These are phyloP conservation scores for Simalia tracyae DNA, from an alignment of 2,797 vertebrate genomes.

Conservation along the genomic window DNA sequence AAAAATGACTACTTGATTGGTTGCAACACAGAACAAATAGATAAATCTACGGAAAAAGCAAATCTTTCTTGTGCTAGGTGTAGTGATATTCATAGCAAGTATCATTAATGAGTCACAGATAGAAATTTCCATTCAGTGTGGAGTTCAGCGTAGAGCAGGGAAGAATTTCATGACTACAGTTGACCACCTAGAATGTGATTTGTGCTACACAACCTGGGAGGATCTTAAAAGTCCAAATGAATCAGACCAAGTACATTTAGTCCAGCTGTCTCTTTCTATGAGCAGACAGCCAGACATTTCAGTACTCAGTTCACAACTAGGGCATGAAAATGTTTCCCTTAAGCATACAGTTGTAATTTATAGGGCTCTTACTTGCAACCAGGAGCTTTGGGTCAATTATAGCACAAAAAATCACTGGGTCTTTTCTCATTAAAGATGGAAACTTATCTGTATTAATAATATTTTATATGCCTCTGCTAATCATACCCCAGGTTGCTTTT, in stretches of 20 bases:
- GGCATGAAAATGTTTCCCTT: not conserved
- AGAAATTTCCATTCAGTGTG: not conserved
- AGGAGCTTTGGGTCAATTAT: not conserved
- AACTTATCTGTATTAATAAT: not conserved
- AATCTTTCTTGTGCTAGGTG: not conserved
- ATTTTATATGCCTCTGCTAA: not conserved
- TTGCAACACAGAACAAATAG: not conserved
- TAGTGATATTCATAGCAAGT: not conserved
- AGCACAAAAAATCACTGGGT: not conserved
- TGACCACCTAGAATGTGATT: not conserved
- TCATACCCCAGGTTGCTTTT: not conserved
- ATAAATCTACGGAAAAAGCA: not conserved
- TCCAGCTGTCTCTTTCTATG: not conserved
- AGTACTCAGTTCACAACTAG: not conserved
- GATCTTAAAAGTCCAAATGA: not conserved
- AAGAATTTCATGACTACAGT: not conserved
- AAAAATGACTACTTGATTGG: not conserved
- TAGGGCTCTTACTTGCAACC: not conserved
- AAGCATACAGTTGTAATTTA: not conserved
- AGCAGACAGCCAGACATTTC: not conserved
- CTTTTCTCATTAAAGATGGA: not conserved
- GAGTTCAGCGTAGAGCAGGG: not conserved
- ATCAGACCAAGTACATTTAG: not conserved
- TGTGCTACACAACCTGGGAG: not conserved
- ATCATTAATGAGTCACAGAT: not conserved